Percentiles rank a stretch among this genome's conserved stretches.
These are phyloP conservation scores for Sarcophaga carnaria DNA, from an alignment of 2,888 invertebrate species.

Conservation along the genomic window DNA sequence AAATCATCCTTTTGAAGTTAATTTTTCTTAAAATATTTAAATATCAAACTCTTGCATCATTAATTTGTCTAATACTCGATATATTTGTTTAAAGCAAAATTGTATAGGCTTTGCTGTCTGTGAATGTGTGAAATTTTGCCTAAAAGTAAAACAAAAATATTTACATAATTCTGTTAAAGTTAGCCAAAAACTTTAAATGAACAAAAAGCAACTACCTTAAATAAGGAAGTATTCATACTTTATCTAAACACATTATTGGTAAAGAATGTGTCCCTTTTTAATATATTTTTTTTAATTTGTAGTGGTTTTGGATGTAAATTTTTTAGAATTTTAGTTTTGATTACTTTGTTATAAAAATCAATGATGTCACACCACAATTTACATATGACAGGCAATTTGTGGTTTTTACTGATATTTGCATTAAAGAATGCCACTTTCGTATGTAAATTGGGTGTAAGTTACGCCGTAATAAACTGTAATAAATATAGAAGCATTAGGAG, in stretches of 20 bases:
- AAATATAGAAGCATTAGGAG: too few species aligned
- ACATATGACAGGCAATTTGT: not conserved
- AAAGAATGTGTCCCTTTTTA: constrained; percentile 54
- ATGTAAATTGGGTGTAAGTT: too few species aligned
- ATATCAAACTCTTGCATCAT: constrained; percentile 41
- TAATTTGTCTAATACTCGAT: constrained; percentile 24
- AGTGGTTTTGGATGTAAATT: constrained; percentile 66
- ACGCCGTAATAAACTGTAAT: too few species aligned
- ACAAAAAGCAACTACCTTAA: constrained; percentile 34
- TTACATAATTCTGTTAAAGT: constrained; percentile 36
- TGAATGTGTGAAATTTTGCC: constrained; percentile 52
- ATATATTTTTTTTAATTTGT: constrained; percentile 46
- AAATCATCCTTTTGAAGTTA: not conserved
- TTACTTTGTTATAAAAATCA: constrained; percentile 21
- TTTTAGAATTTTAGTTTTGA: constrained; percentile 39
- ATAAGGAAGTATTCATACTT: constrained; percentile 41
- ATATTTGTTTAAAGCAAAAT: constrained; percentile 45
- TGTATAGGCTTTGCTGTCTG: constrained; percentile 68
- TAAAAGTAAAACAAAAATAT: constrained; percentile 21
- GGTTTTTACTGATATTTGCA: too few species aligned
- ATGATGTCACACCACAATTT: not conserved
- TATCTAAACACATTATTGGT: constrained; percentile 54
- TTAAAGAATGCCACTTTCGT: too few species aligned
- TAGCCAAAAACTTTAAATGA: constrained; percentile 29
- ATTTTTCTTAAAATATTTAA: not conserved